Conservation (phyloP, 2,797 vertebrate species). For the Synaphobranchus kaupii region DNA sequence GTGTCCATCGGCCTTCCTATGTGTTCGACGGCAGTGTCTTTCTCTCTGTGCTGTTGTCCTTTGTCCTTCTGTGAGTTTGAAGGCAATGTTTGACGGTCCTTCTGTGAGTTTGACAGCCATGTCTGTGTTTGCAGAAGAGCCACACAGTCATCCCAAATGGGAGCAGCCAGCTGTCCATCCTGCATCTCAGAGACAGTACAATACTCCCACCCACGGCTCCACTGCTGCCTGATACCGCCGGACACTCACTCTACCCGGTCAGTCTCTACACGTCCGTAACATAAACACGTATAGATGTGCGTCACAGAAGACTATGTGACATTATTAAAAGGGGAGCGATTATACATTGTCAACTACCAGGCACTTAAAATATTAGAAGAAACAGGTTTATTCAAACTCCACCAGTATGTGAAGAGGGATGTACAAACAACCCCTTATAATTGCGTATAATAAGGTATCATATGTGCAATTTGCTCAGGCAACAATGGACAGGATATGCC, state of each 20-base stretch:
- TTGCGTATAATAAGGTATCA: background rate
- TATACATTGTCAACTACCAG: background rate
- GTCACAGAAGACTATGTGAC: background rate
- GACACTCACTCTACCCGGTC: conserved; percentile 58
- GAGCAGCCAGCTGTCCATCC: conserved; percentile 28
- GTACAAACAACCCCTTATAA: background rate
- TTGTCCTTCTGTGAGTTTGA: background rate
- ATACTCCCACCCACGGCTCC: conserved; percentile 66
- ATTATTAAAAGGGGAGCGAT: background rate
- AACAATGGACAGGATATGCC: background rate
- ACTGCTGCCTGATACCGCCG: conserved; percentile 54
- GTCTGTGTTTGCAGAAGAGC: conserved; percentile 52
- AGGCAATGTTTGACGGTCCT: conserved; percentile 8
- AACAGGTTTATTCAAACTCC: background rate
- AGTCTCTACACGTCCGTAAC: conserved; percentile 38
- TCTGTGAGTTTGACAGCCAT: conserved; percentile 17
- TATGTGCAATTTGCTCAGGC: background rate
- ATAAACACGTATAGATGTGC: background rate
- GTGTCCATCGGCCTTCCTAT: background rate
- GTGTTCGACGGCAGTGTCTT: background rate
- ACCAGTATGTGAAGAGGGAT: background rate
- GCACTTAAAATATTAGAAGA: background rate
- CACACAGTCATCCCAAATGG: conserved; percentile 27
- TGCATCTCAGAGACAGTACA: conserved; percentile 30
- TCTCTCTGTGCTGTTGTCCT: background rate